phyloP scores from a whole-genome alignment of 2,797 vertebrate genomes.

The Hydrolagus colliei region DNA sequence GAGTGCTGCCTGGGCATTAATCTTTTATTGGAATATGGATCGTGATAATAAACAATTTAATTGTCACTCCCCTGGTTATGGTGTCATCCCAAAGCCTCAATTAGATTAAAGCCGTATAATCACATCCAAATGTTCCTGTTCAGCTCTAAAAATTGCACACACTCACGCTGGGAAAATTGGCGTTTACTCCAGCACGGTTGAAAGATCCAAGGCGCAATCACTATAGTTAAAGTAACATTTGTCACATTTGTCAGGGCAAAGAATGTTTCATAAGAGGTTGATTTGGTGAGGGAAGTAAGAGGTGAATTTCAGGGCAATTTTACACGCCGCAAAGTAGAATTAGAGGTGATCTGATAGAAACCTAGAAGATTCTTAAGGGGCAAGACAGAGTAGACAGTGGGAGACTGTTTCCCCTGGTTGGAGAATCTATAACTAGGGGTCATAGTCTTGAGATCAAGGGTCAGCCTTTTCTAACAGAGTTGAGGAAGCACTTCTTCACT shows the following conservation, averaged over 20 bases:
- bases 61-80: conserved; percentile 7
- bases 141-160: conserved; percentile 16
- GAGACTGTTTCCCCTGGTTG: too few species aligned
- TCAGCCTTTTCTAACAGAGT: too few species aligned
- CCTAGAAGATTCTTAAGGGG: too few species aligned
- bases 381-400: too few species aligned
- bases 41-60: conserved; percentile 17
- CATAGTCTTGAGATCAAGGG: too few species aligned
- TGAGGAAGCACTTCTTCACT: too few species aligned
- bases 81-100: conserved; percentile 15
- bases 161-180: conserved; percentile 4
- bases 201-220: conserved; percentile 3
- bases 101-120: conserved; percentile 27
- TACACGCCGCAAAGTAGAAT: too few species aligned
- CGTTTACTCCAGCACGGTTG: not conserved
- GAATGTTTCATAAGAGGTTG: too few species aligned
- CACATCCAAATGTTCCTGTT: conserved; percentile 18
- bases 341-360: too few species aligned
- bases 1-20: conserved; percentile 1
- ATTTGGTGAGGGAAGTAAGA: too few species aligned
- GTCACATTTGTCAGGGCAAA: not conserved
- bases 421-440: too few species aligned
- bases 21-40: conserved; percentile 7
- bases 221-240: conserved; percentile 28
- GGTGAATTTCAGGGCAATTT: too few species aligned